Percentiles rank a stretch among this genome's conserved stretches.
Evolutionary conservation across 92 coral and sea anemone genomes (phyloP).

Genomic region (Virgularia gustaviana): DNA sequence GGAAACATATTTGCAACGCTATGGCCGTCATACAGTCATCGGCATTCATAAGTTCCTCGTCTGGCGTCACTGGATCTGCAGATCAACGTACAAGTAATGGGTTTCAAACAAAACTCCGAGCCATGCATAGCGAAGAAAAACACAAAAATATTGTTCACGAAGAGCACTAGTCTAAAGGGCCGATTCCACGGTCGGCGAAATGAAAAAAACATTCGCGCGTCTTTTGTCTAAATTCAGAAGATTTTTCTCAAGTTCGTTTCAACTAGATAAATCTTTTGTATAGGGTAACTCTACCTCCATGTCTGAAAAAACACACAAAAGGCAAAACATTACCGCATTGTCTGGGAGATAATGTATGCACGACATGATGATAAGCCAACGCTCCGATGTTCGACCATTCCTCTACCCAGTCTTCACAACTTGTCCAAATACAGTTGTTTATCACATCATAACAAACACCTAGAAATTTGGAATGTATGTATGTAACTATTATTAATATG

Average conservation of each 20-base stretch:
- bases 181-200: too few relatives aligned
- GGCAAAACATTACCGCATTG: conserved; percentile 17
- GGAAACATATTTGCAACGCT: conserved; percentile 24
- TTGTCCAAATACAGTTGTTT: conserved; percentile 70
- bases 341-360: conserved; percentile 38
- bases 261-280: too few relatives aligned
- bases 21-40: conserved; percentile 28
- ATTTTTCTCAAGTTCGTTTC: too few relatives aligned
- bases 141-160: too few relatives aligned
- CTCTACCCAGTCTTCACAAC: conserved; percentile 57
- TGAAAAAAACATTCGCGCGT: neutral
- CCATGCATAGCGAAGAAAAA: too few relatives aligned
- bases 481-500: too few relatives aligned
- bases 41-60: conserved; percentile 1
- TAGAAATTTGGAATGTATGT: too few relatives aligned
- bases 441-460: conserved; percentile 76
- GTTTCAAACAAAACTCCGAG: neutral
- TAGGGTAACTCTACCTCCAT: too few relatives aligned
- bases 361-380: conserved; percentile 62
- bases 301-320: too few relatives aligned
- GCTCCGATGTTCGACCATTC: conserved; percentile 78
- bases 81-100: neutral
- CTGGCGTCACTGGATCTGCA: neutral
- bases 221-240: too few relatives aligned
- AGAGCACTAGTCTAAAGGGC: too few relatives aligned